A percentile compares a stretch with the other conserved stretches of the same genome.
Conservation (phyloP, 2,888 invertebrate species). For the Oxyscelio sp. region DNA sequence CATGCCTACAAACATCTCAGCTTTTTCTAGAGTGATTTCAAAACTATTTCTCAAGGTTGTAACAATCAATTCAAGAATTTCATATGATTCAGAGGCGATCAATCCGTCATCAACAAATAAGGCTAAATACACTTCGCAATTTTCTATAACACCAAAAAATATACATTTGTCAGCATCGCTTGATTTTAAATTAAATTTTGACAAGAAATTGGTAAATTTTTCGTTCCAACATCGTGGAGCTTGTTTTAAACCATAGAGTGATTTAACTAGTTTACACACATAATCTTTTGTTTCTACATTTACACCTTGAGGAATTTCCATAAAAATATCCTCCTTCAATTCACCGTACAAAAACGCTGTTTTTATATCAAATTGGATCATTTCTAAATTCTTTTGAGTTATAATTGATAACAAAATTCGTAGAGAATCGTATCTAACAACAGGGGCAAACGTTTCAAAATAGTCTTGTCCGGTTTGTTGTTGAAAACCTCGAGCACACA, state of each 20-base stretch:
- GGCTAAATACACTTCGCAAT: constrained; percentile 14
- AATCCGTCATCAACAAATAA: constrained; percentile 47
- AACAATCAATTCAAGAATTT: constrained; percentile 24
- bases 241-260: too few relatives aligned
- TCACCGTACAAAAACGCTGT: constrained; percentile 67
- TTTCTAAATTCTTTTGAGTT: constrained; percentile 46
- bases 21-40: constrained; percentile 28
- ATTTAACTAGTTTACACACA: constrained; percentile 42
- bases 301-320: constrained; percentile 48
- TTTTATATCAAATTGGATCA: constrained; percentile 60
- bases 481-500: constrained; percentile 49
- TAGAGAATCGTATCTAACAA: constrained; percentile 46
- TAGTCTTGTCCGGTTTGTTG: constrained; percentile 42
- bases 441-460: too few relatives aligned
- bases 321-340: constrained; percentile 59
- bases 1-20: constrained; percentile 56
- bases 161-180: constrained; percentile 37
- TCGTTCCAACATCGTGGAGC: constrained; percentile 36
- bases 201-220: constrained; percentile 16
- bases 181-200: constrained; percentile 5
- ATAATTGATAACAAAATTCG: constrained; percentile 50
- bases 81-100: not conserved
- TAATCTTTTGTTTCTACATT: not conserved
- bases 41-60: constrained; percentile 37
- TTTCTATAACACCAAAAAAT: constrained; percentile 1